Percentiles rank a stretch among this genome's conserved stretches.
phyloP scores from a whole-genome alignment of 2,888 invertebrate species.

The Hermodice carunculata region DNA sequence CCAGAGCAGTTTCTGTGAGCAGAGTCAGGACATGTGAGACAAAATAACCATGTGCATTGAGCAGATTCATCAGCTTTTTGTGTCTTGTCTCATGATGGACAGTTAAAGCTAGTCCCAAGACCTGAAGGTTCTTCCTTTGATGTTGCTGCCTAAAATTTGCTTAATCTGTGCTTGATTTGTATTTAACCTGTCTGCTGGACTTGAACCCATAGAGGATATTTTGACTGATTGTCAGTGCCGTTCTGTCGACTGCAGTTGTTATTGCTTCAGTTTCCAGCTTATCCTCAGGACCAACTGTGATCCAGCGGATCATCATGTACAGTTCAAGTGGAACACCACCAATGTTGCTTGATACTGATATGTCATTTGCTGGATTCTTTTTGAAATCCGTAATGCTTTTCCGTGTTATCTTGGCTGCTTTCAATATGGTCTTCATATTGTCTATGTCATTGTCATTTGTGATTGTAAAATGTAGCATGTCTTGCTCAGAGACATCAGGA shows the following conservation, averaged over 20 bases:
- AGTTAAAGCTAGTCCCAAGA: no score
- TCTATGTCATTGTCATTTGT: neutral
- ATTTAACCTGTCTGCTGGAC: conserved; percentile 4
- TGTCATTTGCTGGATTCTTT: no score
- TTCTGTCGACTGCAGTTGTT: neutral
- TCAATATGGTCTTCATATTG: conserved; percentile 11
- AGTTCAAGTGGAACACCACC: conserved; percentile 16
- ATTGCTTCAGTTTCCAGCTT: neutral
- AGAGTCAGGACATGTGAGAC: conserved; percentile 9
- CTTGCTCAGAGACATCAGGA: no score
- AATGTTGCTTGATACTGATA: conserved; percentile 1
- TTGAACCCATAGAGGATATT: neutral
- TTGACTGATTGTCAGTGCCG: neutral
- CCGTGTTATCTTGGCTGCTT: conserved; percentile 9
- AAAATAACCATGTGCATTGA: conserved; percentile 9
- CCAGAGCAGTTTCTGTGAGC: conserved; percentile 19
- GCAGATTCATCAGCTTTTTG: conserved; percentile 14
- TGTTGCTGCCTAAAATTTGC: no score
- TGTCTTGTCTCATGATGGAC: no score
- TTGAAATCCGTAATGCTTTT: conserved; percentile 10
- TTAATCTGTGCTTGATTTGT: conserved; percentile 7
- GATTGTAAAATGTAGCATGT: conserved; percentile 15
- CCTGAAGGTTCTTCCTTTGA: no score
- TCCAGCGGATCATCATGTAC: conserved; percentile 19
- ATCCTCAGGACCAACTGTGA: conserved; percentile 12